A percentile compares a stretch with the other conserved stretches of the same genome.
Evolutionary conservation across 2,888 invertebrate species (phyloP).

Genomic region (Melanostoma scalare): DNA sequence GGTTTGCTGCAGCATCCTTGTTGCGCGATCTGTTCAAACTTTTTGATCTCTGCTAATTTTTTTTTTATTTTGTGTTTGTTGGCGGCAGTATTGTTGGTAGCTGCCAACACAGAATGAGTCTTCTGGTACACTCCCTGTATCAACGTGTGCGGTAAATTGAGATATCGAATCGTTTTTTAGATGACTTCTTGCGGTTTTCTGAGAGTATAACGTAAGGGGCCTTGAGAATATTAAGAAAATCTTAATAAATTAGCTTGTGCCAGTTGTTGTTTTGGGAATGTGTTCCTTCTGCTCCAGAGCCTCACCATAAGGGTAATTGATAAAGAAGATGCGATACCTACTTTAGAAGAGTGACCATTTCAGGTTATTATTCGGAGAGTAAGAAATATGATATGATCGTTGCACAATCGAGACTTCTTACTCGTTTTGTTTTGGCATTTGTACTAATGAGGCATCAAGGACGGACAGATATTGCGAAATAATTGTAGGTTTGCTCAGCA

Average conservation of each 20-base stretch:
- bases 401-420: too few species aligned
- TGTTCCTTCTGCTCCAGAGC: constrained; percentile 22
- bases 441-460: too few species aligned
- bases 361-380: constrained; percentile 19
- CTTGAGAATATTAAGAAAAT: constrained; percentile 57
- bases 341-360: constrained; percentile 28
- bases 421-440: too few species aligned
- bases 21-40: constrained; percentile 51
- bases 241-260: constrained; percentile 48
- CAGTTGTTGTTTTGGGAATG: constrained; percentile 52
- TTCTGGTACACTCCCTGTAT: constrained; percentile 21
- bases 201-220: constrained; percentile 1
- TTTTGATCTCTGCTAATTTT: constrained; percentile 67
- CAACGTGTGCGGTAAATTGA: constrained; percentile 72
- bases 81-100: constrained; percentile 55
- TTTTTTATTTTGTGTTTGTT: constrained; percentile 1
- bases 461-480: too few species aligned
- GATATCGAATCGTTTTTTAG: constrained; percentile 67
- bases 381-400: too few species aligned
- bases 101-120: constrained; percentile 47
- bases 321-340: constrained; percentile 17
- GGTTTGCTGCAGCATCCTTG: constrained; percentile 49
- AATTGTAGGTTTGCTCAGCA: too few species aligned
- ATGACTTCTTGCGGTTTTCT: constrained; percentile 67
- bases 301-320: constrained; percentile 56